Percentiles rank a stretch among this genome's conserved stretches.
Conservation (phyloP, 2,888 invertebrate species). For the Onthophagus sagittarius region DNA sequence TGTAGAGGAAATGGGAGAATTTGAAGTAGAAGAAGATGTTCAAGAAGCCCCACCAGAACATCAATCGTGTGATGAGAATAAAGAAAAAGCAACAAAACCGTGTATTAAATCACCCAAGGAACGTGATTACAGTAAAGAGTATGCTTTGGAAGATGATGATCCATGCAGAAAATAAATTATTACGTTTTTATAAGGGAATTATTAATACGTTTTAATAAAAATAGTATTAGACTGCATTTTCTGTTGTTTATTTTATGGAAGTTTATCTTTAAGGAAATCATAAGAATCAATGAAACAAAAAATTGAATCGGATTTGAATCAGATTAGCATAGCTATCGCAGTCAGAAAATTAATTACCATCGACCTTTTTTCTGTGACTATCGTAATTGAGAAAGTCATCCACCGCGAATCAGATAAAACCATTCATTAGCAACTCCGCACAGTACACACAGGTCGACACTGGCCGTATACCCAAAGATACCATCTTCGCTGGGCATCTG, state of each 20-base stretch:
- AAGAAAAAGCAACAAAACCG: neutral
- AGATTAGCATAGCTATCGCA: neutral
- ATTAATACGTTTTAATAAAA: too few relatives aligned
- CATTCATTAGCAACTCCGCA: conserved; percentile 2
- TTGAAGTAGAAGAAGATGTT: neutral
- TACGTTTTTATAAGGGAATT: neutral
- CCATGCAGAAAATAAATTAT: conserved; percentile 2
- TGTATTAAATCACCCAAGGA: neutral
- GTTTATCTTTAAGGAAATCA: too few relatives aligned
- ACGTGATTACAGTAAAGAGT: neutral
- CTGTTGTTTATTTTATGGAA: too few relatives aligned
- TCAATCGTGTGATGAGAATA: neutral
- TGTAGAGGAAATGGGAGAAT: conserved; percentile 1
- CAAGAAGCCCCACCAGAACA: neutral
- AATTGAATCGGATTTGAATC: neutral
- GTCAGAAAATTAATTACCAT: conserved; percentile 3
- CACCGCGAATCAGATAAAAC: conserved; percentile 7
- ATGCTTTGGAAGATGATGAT: neutral
- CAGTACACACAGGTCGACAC: neutral
- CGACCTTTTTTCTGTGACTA: neutral
- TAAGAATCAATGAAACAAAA: neutral
- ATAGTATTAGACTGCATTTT: too few relatives aligned
- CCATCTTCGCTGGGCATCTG: neutral
- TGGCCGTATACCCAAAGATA: neutral
- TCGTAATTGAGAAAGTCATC: conserved; percentile 5